Base-by-base conservation (phyloP, 2,797 vertebrate genomes). In the Gallinago stenura region DNA sequence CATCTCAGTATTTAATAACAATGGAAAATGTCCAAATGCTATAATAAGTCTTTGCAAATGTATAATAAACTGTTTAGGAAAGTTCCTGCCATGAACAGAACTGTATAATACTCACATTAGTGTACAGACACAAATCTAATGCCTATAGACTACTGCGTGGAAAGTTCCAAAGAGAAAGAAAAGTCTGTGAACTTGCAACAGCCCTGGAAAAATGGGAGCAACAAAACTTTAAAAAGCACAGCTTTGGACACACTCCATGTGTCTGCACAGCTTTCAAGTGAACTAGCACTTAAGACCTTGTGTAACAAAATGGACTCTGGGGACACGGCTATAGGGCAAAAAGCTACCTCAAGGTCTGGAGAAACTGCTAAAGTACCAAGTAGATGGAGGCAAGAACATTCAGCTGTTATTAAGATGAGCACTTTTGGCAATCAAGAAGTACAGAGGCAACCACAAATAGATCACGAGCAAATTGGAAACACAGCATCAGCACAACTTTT, bases 341-440 rank as follows among this genome's bases (percentile, higher is more conserved):
- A 99, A 98, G 98, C 98, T 98, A 98, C 98, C 96, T 99, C 99
- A 97, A 98, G 98, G 85, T 98, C 98, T 96, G 98, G 98, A 98
- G 99, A 99, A 98, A 98, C 99, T 97, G 98, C 97, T 85, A 98
- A 98, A 91, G 98, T 98, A 94, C 98, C 98, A 91, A 99, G 99
- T 91, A 98, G 99, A 98, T 99, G 99, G 99, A 98, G 98, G 45
- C 99, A 99, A 21, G 99, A 99, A 94, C 99, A 99, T 81, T 97
- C 98, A 87, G 98, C 99, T 92, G 97, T 98, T 97, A 97, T 98
- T 95, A 99, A 99, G 97, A 98, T 98, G 98, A 99, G 98, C 98
- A 98, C 98, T 98, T 99, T 99, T 51, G 97, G 98, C 94, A 99
- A 99, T 95, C 98, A 98, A 51, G 99, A 99, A 94, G 97, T 97